A percentile compares a stretch with the other conserved stretches of the same genome.
These are phyloP conservation scores for Sinopyrophorus schimmeli DNA, from an alignment of 2,888 invertebrate genomes.

Conservation along the genomic window DNA sequence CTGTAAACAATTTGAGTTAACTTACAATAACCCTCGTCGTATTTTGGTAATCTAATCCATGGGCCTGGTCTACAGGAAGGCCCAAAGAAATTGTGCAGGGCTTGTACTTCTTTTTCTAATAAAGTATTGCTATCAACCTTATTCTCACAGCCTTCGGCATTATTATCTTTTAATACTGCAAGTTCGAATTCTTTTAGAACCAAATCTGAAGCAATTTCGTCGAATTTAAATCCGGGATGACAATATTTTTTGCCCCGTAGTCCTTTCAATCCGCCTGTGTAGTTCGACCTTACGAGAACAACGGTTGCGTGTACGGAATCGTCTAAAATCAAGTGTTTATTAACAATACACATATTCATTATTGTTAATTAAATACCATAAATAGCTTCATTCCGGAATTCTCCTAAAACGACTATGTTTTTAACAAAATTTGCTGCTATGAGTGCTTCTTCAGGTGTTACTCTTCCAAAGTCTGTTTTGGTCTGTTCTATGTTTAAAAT, in stretches of 20 bases:
- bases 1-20: no score
- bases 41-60: conserved; percentile 58
- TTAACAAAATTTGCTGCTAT: conserved; percentile 57
- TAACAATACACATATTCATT: background rate
- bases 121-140: conserved; percentile 44
- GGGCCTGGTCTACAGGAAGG: conserved; percentile 73
- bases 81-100: conserved; percentile 66
- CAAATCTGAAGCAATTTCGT: conserved; percentile 62
- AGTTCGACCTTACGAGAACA: conserved; percentile 59
- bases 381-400: conserved; percentile 46
- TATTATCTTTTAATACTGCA: conserved; percentile 38
- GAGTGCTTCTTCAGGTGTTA: conserved; percentile 65
- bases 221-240: conserved; percentile 66
- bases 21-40: conserved; percentile 63
- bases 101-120: conserved; percentile 64
- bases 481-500: conserved; percentile 59
- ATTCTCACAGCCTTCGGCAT: conserved; percentile 34
- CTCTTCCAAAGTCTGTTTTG: conserved; percentile 62
- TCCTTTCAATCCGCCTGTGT: conserved; percentile 56
- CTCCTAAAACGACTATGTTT: conserved; percentile 57
- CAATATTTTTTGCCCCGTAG: conserved; percentile 63
- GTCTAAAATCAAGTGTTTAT: conserved; percentile 25
- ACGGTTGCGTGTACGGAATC: conserved; percentile 61
- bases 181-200: conserved; percentile 65
- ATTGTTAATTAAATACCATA: conserved; percentile 16